Conservation (phyloP, 2,888 invertebrate species). For the Eledona agricola region DNA sequence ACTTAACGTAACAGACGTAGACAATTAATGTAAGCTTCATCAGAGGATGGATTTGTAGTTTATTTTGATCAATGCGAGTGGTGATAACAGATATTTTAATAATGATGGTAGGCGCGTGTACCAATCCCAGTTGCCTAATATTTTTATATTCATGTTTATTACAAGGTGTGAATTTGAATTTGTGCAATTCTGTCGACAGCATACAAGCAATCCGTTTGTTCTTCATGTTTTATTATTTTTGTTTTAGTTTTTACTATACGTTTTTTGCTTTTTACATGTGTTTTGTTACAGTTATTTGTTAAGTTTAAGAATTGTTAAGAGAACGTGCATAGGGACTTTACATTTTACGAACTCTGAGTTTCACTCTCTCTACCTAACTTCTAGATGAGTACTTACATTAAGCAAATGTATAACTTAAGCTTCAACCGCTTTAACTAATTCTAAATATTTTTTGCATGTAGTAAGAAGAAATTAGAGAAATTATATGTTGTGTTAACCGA, state of each 20-base stretch:
- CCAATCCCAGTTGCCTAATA: conserved; percentile 28
- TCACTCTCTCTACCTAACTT: neutral
- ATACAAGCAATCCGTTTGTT: too few species aligned
- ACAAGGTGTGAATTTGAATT: too few species aligned
- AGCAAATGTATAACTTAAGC: too few species aligned
- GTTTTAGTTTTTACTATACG: conserved; percentile 5
- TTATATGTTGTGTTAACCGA: too few species aligned
- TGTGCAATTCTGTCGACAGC: too few species aligned
- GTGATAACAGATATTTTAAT: conserved; percentile 1
- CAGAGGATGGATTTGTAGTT: conserved; percentile 9
- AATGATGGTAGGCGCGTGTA: conserved; percentile 3
- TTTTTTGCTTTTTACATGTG: neutral
- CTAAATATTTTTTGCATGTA: too few species aligned
- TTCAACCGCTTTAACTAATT: too few species aligned
- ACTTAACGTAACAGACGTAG: conserved; percentile 14
- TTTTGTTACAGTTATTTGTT: conserved; percentile 5
- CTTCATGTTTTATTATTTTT: conserved; percentile 1
- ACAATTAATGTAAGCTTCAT: conserved; percentile 21
- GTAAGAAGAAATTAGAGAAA: too few species aligned
- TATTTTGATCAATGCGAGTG: conserved; percentile 12
- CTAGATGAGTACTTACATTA: too few species aligned
- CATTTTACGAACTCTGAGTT: too few species aligned
- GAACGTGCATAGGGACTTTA: too few species aligned
- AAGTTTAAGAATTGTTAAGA: neutral
- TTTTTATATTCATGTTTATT: conserved; percentile 33